Base-by-base conservation (phyloP, 2,797 vertebrate genomes). In the Lycodopsis pacificus region DNA sequence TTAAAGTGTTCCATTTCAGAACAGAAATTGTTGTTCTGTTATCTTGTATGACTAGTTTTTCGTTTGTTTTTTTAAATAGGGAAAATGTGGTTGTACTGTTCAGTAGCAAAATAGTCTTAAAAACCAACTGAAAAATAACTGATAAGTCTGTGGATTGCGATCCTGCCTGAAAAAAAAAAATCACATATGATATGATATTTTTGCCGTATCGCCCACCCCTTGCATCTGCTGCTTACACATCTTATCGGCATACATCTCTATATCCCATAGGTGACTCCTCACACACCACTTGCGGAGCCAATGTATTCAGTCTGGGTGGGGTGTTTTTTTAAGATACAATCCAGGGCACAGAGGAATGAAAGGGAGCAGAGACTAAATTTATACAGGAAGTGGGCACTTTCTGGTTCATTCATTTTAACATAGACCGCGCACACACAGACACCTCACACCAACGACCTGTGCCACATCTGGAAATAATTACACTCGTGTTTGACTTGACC, bases 381-480 rank as follows among this genome's bases (percentile, higher is more conserved):
- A 96, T 95, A 97, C 96, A 97, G 97, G 97, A 99, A 98, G 95
- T 92, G 85, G 95, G 94, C 91, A 96, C 97, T 97, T 97, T 97
- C 95, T 95, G 94, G 90, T 92, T 93, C 94, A 92, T 96, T 96
- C 94, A 94, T 95, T 95, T 94, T 83, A 94, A 95, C 95, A 94
- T 94, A 93, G 94, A 95, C 95, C 95, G 90, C 93, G 91, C 95
- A 92, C 93, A 95, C 95, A 94, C 94, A 96, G 93, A 96, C 95
- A 96, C 82, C 86, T 91, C 90, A 84, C 95, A 93, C 85, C 85
- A 13, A 57, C 79, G 91, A 95, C 96, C 95, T 95, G 91, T 82
- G 94, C 93, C 95, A 93, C 96, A 96, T 97, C 97, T 99, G 97
- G 97, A 97, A 98, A 96, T 96, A 96, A 97, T 98, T 98, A 97